These are phyloP conservation scores for Heliornis fulica DNA, from an alignment of 2,113 vertebrate genomes.

Conservation along the genomic window DNA sequence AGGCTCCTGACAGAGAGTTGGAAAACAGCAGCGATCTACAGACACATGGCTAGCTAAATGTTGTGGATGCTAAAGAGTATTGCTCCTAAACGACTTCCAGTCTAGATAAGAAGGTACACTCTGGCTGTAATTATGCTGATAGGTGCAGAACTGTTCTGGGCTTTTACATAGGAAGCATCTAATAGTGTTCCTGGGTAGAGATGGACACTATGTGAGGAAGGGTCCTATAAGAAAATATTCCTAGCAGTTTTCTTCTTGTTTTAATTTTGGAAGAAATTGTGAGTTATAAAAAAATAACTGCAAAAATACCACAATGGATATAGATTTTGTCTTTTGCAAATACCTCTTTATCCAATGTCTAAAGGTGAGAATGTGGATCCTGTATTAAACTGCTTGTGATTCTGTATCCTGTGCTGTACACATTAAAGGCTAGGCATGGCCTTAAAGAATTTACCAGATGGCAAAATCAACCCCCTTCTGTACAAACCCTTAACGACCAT, in stretches of 20 bases:
- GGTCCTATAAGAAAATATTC: background rate
- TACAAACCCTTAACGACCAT: background rate
- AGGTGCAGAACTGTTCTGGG: background rate
- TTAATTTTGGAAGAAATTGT: background rate
- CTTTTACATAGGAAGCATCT: background rate
- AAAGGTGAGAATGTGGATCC: background rate
- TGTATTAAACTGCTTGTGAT: background rate
- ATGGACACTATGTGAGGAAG: background rate
- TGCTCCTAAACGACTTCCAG: background rate
- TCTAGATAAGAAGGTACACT: background rate
- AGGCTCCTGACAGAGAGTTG: accelerated
- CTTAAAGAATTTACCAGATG: background rate
- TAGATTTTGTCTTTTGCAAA: background rate
- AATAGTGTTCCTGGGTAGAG: background rate
- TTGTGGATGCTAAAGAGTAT: background rate
- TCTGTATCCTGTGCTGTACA: background rate
- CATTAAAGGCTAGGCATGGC: background rate
- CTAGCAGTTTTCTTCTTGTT: background rate
- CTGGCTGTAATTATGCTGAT: background rate
- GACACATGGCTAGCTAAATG: background rate
- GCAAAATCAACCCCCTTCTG: background rate
- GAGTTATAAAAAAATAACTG: background rate
- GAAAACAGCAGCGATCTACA: background rate
- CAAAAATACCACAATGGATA: background rate
- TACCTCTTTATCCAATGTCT: background rate